Evolutionary conservation across 2,888 invertebrate species (phyloP), one percentile per base, ranked within the genome.

Genomic region (Leucophenga maculata): DNA sequence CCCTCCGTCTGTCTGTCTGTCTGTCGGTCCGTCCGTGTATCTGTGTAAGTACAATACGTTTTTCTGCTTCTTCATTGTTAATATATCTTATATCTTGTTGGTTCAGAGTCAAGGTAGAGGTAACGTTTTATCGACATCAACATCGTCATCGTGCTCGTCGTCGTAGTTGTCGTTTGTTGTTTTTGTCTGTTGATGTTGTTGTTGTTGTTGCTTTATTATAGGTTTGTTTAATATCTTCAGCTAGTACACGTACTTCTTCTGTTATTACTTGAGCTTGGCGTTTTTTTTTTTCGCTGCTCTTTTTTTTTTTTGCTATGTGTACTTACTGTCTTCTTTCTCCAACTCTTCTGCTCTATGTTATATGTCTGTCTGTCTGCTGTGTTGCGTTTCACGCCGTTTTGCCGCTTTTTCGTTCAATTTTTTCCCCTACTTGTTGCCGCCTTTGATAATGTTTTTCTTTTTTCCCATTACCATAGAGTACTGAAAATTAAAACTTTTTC

Each of bases 71-170:
- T 11, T 26, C 32, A 54, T 68, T 77, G 52, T 68, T 65, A 8
- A 26, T 26, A 26, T 50, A 20, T 69, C 70, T 65, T 73, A 11
- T 59, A 52, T 32, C 75, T 78, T 78, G 77, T 74, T 79, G 78
- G 79, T 82, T 85, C 88, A 87, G 87, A 87, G 87, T 88, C 88
- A 88, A 88, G 88, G 88, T 88, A 86, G 87, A 87, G 87, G 87
- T 86, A 87, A 82, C 77, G 78, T 72, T 74, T 78, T 74, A 75
- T 74, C 74, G 69, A 71, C 71, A 65, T 52, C 69, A 69, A 65
- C 70, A 69, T 75, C 68, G 72, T 62, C 18, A n/a, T 59, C 44
- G 31, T 20, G 22, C 13, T 55, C 18, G 52, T 55, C 22, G 52
- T 66, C 32, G 50, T 64, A 16, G 72, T 57, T 69, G 68, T 60